A percentile compares a stretch with the other conserved stretches of the same genome.
Conservation (phyloP, 2,113 vertebrate genomes). For the Patagioenas fasciata region DNA sequence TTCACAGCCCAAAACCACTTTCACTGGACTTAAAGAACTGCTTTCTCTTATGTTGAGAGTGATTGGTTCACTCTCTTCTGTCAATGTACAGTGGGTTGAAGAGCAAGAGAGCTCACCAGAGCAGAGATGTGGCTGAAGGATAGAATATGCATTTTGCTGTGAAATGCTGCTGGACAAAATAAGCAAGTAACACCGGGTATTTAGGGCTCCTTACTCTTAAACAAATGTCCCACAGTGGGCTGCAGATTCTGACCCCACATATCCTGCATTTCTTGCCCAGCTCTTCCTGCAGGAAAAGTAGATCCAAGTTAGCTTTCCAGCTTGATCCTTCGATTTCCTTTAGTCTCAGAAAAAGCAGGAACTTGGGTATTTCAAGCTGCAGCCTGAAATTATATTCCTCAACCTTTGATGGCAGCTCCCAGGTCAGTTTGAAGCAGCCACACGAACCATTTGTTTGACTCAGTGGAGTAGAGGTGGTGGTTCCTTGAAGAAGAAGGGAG, state of each 20-base stretch:
- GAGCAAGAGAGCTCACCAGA: neutral
- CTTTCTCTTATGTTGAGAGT: neutral
- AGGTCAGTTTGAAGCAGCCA: neutral
- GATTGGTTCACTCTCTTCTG: neutral
- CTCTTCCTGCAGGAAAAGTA: neutral
- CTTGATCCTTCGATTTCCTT: neutral
- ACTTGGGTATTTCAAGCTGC: neutral
- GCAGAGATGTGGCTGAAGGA: neutral
- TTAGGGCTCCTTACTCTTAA: neutral
- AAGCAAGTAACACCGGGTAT: neutral
- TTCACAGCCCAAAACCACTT: neutral
- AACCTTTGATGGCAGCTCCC: neutral
- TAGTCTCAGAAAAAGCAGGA: neutral
- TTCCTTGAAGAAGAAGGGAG: neutral
- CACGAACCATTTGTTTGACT: neutral
- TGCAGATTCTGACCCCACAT: neutral
- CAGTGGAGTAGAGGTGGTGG: neutral
- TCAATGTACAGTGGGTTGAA: neutral
- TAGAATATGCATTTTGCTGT: neutral
- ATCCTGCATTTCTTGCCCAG: neutral
- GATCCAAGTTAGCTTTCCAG: neutral
- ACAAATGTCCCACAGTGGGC: neutral
- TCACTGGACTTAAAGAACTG: neutral
- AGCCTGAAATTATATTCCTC: neutral
- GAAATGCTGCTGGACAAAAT: neutral